Conservation (phyloP, 2,888 invertebrate genomes). For the Acanthococcus lagerstroemiae region DNA sequence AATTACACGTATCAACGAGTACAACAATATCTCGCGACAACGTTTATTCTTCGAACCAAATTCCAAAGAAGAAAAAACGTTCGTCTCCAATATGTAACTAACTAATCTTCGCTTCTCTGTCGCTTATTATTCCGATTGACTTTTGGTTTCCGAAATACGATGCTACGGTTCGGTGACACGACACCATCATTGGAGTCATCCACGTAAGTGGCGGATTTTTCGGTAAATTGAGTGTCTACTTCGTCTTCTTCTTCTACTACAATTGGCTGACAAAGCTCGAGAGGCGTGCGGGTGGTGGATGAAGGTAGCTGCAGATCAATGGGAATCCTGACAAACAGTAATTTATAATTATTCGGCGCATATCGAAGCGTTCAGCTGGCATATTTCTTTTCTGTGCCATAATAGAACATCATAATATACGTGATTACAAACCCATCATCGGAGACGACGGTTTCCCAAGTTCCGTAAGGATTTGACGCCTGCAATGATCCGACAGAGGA, state of each 20-base stretch:
- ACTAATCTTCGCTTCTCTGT: constrained; percentile 4
- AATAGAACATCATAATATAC: too few species aligned
- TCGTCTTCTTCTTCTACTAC: constrained; percentile 37
- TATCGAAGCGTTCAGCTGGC: too few species aligned
- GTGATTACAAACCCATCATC: too few species aligned
- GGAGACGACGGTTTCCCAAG: constrained; percentile 36
- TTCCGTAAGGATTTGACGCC: constrained; percentile 48
- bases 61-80: too few species aligned
- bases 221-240: constrained; percentile 39
- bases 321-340: too few species aligned
- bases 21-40: too few species aligned
- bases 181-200: constrained; percentile 1
- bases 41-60: too few species aligned
- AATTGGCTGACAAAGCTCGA: constrained; percentile 34
- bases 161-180: constrained; percentile 16
- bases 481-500: constrained; percentile 50
- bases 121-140: constrained; percentile 54
- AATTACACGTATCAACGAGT: too few species aligned
- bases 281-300: constrained; percentile 41
- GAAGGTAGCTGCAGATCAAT: constrained; percentile 68
- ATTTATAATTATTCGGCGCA: too few species aligned
- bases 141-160: constrained; percentile 60
- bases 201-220: constrained; percentile 38
- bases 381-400: too few species aligned
- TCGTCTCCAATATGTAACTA: too few species aligned